Base-by-base conservation (phyloP, 2,113 vertebrate genomes). In the Protobothrops mucrosquamatus region DNA sequence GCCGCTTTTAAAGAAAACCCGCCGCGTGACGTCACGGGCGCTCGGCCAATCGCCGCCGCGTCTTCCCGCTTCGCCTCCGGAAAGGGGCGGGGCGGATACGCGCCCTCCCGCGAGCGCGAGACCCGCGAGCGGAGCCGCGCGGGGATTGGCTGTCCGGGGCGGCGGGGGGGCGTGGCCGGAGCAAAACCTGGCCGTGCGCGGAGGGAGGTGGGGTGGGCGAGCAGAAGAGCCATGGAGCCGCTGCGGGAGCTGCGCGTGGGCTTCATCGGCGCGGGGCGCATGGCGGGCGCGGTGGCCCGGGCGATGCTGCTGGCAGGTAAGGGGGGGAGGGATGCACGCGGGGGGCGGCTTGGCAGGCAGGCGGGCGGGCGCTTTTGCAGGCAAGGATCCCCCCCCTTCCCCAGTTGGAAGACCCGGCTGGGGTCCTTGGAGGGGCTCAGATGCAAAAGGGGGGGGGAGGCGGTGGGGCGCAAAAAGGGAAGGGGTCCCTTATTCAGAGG, bases 201-300 rank as follows among this genome's bases (percentile, higher is more conserved):
- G 10, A 0, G 90, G 22, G n/a, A n/a, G n/a, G n/a, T n/a, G 11
- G 0, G 26, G n/a, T n/a, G 0, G 23, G 11, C 0, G 0, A 26
- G 29, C 9, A 4, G 14, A 11, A 3, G 64, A 12, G 81, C 2
- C 24, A 97, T 97, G 96, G 97, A 96, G 91, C 90, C 91, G n/a
- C 0, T 29, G 64, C 87, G 2, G 61, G 92, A 94, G 94, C 92
- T 95, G 0, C 93, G 92, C 0, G 96, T 97, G 46, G 97, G 97
- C 2, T 97, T 98, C 92, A 95, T 98, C 94, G 97, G 98, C 2
- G 98, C 97, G 0, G 98, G 98, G 51, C 95, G 97, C 59, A 98
- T 98, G 98, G 97, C 98, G 1, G 91, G 93, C 0, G 97, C 97
- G 0, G 94, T 98, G 10, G 97, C 96, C 5, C 94, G 55, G 24